Base-by-base conservation (phyloP, 1,140 invertebrate genomes). In the Bombus confusus region DNA sequence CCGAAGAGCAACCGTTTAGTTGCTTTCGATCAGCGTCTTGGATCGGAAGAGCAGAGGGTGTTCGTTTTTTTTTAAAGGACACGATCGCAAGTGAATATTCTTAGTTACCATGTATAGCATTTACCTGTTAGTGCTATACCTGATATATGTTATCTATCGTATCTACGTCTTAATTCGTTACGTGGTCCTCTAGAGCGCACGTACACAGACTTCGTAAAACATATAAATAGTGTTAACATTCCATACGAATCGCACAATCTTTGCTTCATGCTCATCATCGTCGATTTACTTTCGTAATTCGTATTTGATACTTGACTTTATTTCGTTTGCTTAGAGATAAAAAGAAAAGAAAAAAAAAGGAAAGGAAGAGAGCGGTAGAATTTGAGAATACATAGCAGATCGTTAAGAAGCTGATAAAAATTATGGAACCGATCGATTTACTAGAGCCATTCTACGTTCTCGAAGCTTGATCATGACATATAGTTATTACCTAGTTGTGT, bases 1-100 rank as follows among this genome's bases (percentile, higher is more conserved):
- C 28, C 12, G 41, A 47, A 25, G 59, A 57, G 73, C 37, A 71
- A 82, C 39, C 66, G 47, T 81, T 76, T 77, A 83, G 52, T 71
- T 47, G 52, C 52, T 47, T 76, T 77, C 73, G 80, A 62, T 69
- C 80, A n/a, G 31, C 31, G 52, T 71, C 34, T 66, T 73, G 39
- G 18, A 52, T 73, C 47, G 13, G 59, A 64, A 37, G 31, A 12
- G 37, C n/a, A 31, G 28, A 43, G 31, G 22, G 13, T 47, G 34
- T 28, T 52, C 1, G 34, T 34, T 4, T 39, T n/a, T 31, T 66
- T 68, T 62, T 1, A 37, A 74, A 31, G 13, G 9, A 28, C 13
- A 47, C 59, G 22, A 43, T 47, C n/a, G 15, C 69, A 43, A 64
- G 69, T 64, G 71, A 47, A 47, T 34, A 75, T 43, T 34, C 12